Evolutionary conservation across 1,140 invertebrate species (phyloP).

Genomic region (Xylocopa sonorina): DNA sequence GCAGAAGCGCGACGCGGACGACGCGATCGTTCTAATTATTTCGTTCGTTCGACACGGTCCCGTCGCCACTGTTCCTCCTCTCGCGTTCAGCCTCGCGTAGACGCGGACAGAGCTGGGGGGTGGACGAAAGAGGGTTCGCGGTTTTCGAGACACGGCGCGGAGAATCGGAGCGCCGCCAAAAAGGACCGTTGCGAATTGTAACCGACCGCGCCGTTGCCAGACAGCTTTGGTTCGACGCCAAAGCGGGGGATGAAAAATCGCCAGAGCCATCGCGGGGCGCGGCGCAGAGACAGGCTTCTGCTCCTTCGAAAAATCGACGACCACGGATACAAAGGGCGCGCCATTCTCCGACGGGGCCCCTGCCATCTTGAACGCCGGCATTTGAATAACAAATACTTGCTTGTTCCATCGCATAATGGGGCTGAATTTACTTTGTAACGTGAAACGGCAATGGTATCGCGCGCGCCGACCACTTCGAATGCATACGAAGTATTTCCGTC

Average conservation of each 20-base stretch:
- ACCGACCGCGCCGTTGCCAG: not conserved
- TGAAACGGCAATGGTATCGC: not conserved
- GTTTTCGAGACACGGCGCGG: not conserved
- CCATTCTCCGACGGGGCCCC: slow-evolving; percentile 5
- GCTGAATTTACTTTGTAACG: slow-evolving; percentile 29
- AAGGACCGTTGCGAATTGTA: not conserved
- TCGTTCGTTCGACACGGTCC: slow-evolving; percentile 34
- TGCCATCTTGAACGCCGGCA: slow-evolving; percentile 4
- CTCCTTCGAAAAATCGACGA: slow-evolving; percentile 16
- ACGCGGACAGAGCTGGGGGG: no score
- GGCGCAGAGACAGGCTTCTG: not conserved
- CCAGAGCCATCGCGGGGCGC: not conserved
- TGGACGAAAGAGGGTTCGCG: not conserved
- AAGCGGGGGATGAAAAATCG: not conserved
- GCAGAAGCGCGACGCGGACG: not conserved
- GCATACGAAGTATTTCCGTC: slow-evolving; percentile 5
- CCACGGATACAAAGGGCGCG: not conserved
- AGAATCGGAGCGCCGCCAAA: not conserved
- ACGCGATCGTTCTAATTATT: slow-evolving; percentile 43
- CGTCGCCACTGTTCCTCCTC: no score
- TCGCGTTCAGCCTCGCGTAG: not conserved
- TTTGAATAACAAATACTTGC: slow-evolving; percentile 44
- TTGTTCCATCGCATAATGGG: slow-evolving; percentile 18
- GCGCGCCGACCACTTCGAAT: not conserved
- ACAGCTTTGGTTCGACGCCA: slow-evolving; percentile 11